Evolutionary conservation across 2,113 vertebrate species (phyloP), one percentile per base, ranked within the genome.

Genomic region (Prochilodus magdalenae): DNA sequence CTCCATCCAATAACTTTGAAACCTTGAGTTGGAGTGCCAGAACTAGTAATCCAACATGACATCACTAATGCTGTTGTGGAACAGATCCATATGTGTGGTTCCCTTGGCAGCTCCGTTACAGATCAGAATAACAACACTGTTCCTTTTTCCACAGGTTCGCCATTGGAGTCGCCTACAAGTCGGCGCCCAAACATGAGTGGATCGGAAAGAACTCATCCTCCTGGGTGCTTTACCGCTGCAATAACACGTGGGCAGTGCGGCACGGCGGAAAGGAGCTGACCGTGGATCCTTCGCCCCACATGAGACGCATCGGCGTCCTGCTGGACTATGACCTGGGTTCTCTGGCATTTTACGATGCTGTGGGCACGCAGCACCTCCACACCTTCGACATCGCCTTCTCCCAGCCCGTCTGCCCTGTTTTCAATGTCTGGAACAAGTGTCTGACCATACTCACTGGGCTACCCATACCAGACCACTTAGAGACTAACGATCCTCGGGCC

Each of bases 371-470:
- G 88, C 97, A 97, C 89, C 95, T 99, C 87, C 93, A 98, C 86
- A 98, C 96, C 0, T 98, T 97, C 74, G 96, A 97, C 90, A 94
- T 99, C 83, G 89, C 94, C 0, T 98, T 99, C 86, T 91, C 95
- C 20, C 97, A 99, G 91, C 97, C 98, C 0, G 96, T 99, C 81
- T 98, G 96, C 83, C 97, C 98, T 6, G 97, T 98, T 0, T 98
- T 99, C 87, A 98, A 96, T 0, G 95, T 99, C 88, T 99, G 98
- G 98, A 99, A 99, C 90, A 96, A 96, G 87, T 97, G 97, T 86
- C 88, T 99, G 88, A 99, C 97, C 60, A 93, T 99, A 89, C 96
- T 99, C 90, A 98, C 96, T 0, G 98, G 98, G 30, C 95, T 99
- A 86, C 98, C 98, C 44, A 98, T 99, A 87, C 97, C 98, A 0